A percentile compares a stretch with the other conserved stretches of the same genome.
Conservation (phyloP, 2,797 vertebrate species). For the Cryptoblepharus egeriae region DNA sequence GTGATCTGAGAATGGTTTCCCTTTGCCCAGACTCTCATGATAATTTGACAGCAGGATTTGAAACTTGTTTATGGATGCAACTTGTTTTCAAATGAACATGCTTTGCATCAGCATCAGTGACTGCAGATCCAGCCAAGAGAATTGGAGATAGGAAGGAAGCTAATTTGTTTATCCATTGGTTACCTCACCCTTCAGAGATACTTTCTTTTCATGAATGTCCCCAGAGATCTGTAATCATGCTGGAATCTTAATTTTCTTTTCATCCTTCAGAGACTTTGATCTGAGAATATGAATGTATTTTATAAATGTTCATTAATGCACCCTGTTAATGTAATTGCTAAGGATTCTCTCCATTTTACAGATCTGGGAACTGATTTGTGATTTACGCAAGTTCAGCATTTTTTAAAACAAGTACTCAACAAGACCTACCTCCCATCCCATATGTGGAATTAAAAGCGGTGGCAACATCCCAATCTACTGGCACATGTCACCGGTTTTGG, state of each 20-base stretch:
- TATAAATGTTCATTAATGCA: not conserved
- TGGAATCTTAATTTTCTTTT: not conserved
- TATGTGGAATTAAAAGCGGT: too few species aligned
- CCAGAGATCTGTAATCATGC: not conserved
- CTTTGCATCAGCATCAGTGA: not conserved
- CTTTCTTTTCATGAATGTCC: not conserved
- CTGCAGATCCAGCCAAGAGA: not conserved
- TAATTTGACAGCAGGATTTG: not conserved
- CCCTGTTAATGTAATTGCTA: not conserved
- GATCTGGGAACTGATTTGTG: not conserved
- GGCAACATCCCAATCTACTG: too few species aligned
- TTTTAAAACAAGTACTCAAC: too few species aligned
- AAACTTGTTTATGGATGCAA: not conserved
- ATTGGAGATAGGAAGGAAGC: not conserved
- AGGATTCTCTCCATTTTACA: not conserved
- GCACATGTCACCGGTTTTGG: too few species aligned
- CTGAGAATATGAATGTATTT: not conserved
- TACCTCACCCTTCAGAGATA: not conserved
- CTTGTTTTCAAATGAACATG: not conserved
- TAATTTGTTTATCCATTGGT: not conserved
- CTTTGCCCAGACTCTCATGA: not conserved
- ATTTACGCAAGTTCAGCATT: too few species aligned
- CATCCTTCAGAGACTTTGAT: not conserved
- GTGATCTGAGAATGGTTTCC: too few species aligned
- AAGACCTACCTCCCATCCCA: too few species aligned